Conservation (phyloP, 2,888 invertebrate genomes). For the Sinopyrophorus schimmeli region DNA sequence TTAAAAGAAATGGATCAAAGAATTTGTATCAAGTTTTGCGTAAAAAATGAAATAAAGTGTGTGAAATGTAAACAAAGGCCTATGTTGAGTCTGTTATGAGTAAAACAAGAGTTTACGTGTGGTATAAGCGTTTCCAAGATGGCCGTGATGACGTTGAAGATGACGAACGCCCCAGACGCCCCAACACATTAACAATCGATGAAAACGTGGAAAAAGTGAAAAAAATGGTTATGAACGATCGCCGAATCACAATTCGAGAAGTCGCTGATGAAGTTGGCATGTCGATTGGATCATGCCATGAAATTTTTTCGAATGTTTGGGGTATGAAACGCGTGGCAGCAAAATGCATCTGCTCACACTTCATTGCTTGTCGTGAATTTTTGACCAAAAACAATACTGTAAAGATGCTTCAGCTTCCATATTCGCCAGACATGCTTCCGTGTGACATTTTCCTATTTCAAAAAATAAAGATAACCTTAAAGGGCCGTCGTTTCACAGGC, state of each 20-base stretch:
- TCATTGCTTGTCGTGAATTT: too few species aligned
- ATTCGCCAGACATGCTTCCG: too few species aligned
- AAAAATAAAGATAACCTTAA: too few species aligned
- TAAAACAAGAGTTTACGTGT: constrained; percentile 18
- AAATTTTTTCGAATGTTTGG: not conserved
- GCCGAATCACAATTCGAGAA: constrained; percentile 28
- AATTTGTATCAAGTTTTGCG: not conserved
- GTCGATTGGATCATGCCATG: not conserved
- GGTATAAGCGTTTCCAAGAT: constrained; percentile 30
- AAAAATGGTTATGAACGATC: constrained; percentile 35
- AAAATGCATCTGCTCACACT: too few species aligned
- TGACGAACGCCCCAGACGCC: constrained; percentile 33
- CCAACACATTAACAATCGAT: constrained; percentile 40
- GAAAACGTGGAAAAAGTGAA: constrained; percentile 40
- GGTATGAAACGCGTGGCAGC: not conserved
- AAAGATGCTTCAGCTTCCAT: too few species aligned
- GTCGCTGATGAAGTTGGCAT: constrained; percentile 19
- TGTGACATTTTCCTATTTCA: too few species aligned
- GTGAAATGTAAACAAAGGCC: not conserved
- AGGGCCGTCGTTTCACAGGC: too few species aligned
- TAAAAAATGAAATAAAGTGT: not conserved
- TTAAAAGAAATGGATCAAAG: too few species aligned
- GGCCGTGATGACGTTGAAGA: constrained; percentile 31
- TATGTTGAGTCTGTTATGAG: too few species aligned
- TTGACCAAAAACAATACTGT: too few species aligned